These are phyloP conservation scores for Scaptodrosophila lebanonensis DNA, from an alignment of 1,140 invertebrate species.

Conservation along the genomic window DNA sequence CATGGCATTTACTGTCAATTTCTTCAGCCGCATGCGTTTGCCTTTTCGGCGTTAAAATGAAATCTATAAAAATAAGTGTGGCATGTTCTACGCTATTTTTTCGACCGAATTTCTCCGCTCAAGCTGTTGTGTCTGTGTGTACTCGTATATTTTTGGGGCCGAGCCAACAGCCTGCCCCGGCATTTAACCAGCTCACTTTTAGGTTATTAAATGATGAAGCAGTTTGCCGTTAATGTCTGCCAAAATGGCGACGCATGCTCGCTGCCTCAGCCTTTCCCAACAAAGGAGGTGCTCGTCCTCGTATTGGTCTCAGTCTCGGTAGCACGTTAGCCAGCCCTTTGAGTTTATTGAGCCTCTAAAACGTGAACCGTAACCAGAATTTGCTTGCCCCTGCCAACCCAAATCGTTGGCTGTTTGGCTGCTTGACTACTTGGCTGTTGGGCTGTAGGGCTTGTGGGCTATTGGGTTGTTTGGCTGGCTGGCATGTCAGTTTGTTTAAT, in stretches of 20 bases:
- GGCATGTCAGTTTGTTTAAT: conserved; percentile 74
- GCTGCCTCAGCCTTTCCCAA: conserved; percentile 25
- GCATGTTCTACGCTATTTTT: conserved; percentile 67
- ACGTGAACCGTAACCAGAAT: conserved; percentile 38
- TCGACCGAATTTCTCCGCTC: conserved; percentile 16
- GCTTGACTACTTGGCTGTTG: not conserved
- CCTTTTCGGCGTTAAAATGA: conserved; percentile 75
- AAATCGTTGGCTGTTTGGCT: not conserved
- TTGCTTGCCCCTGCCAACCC: too few species aligned
- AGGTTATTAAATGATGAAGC: conserved; percentile 75
- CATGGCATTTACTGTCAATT: conserved; percentile 20
- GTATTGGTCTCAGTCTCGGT: conserved; percentile 8
- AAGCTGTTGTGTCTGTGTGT: conserved; percentile 50
- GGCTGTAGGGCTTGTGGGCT: not conserved
- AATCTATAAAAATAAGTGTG: conserved; percentile 76
- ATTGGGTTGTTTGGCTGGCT: conserved; percentile 28
- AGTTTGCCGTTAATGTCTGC: conserved; percentile 74
- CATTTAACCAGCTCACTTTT: conserved; percentile 75
- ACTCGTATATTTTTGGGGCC: conserved; percentile 35
- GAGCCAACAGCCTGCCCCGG: conserved; percentile 48
- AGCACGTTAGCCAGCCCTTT: conserved; percentile 48
- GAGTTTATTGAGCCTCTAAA: conserved; percentile 72
- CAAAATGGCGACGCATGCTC: conserved; percentile 60
- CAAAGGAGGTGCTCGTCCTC: too few species aligned
- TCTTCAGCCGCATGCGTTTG: conserved; percentile 64